Conservation (phyloP, 1,140 invertebrate genomes). For the Drosophila mayri region DNA sequence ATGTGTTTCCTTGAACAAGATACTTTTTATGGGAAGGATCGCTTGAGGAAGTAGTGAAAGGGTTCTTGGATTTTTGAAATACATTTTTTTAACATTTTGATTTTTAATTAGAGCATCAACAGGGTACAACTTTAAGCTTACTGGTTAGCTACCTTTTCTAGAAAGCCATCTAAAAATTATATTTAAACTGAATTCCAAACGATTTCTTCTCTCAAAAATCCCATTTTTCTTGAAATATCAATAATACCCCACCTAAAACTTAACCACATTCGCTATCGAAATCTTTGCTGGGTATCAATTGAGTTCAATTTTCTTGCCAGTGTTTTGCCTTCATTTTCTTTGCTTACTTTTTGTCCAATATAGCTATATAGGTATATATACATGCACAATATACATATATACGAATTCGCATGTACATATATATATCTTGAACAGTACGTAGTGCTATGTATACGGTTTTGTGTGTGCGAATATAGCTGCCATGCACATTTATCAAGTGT, state of each 20-base stretch:
- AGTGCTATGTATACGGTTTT: conserved; percentile 28
- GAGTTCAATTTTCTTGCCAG: conserved; percentile 46
- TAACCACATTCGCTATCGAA: background rate
- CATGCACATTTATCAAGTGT: conserved; percentile 64
- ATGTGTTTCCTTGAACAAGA: too few species aligned
- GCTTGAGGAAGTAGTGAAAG: background rate
- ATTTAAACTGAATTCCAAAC: background rate
- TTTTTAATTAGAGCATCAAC: background rate
- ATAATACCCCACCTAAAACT: too few species aligned
- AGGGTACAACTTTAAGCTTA: too few species aligned
- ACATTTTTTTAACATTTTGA: background rate
- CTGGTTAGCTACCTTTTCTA: too few species aligned
- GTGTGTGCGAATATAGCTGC: conserved; percentile 35
- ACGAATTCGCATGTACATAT: conserved; percentile 16
- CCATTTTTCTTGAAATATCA: too few species aligned
- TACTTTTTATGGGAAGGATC: background rate
- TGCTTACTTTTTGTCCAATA: conserved; percentile 62
- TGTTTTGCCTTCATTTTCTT: conserved; percentile 55
- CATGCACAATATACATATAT: conserved; percentile 41
- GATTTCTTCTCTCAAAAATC: background rate
- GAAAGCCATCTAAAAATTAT: too few species aligned
- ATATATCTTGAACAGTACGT: conserved; percentile 40
- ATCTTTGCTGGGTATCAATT: conserved; percentile 41
- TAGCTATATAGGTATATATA: conserved; percentile 48
- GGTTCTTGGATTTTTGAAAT: too few species aligned